phyloP scores from a whole-genome alignment of 2,888 invertebrate genomes.

The Xanthia icteritia region DNA sequence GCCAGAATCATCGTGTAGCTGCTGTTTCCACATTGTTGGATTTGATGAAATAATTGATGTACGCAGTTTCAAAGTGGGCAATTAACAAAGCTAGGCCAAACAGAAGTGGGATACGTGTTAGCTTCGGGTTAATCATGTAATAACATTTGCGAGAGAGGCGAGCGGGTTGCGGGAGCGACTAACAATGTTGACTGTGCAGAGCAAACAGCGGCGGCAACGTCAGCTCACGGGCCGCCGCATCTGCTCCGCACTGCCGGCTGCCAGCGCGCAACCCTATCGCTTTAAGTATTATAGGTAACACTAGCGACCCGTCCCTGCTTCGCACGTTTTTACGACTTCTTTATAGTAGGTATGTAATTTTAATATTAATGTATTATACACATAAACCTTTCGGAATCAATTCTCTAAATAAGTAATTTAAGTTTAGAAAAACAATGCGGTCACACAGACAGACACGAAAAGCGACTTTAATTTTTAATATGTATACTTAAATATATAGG shows the following conservation, averaged over 20 bases:
- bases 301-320: background rate
- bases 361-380: background rate
- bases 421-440: background rate
- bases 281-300: slow-evolving; percentile 3
- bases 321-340: background rate
- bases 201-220: slow-evolving; percentile 86
- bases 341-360: background rate
- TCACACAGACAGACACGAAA: background rate
- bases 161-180: slow-evolving; percentile 67
- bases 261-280: slow-evolving; percentile 73
- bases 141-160: slow-evolving; percentile 79
- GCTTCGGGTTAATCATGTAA: slow-evolving; percentile 85
- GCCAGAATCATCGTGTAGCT: slow-evolving; percentile 6
- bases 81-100: slow-evolving; percentile 84
- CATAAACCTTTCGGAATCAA: background rate
- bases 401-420: background rate
- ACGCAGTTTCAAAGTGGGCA: slow-evolving; percentile 79
- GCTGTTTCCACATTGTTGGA: slow-evolving; percentile 57
- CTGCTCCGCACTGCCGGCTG: slow-evolving; percentile 69
- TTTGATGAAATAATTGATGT: slow-evolving; percentile 74
- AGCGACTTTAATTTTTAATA: background rate
- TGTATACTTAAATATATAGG: background rate
- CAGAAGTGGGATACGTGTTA: slow-evolving; percentile 81
- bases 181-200: slow-evolving; percentile 89
- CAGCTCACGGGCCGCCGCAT: slow-evolving; percentile 82